A percentile compares a stretch with the other conserved stretches of the same genome.
Evolutionary conservation across 92 coral and sea anemone genomes (phyloP).

Genomic region (Porites rus): DNA sequence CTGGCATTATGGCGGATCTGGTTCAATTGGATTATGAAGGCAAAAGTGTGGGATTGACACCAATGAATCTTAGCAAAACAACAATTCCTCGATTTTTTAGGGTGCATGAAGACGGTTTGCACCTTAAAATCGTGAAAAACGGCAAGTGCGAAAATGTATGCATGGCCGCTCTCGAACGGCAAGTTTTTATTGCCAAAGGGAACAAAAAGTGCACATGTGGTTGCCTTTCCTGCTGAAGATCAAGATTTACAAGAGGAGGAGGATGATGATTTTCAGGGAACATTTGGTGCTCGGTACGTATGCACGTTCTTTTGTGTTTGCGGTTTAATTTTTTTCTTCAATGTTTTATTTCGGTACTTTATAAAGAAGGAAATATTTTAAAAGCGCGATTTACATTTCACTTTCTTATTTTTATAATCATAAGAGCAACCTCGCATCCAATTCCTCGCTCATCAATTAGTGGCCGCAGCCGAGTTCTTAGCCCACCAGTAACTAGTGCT

Average conservation of each 20-base stretch:
- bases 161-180: not conserved
- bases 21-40: too few relatives aligned
- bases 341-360: not conserved
- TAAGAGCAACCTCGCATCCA: not conserved
- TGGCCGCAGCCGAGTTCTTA: not conserved
- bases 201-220: not conserved
- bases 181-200: not conserved
- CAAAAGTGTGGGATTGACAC: too few relatives aligned
- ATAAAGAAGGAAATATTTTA: not conserved
- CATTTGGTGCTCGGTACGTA: not conserved
- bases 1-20: too few relatives aligned
- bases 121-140: too few relatives aligned
- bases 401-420: not conserved
- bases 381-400: not conserved
- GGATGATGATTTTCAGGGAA: not conserved
- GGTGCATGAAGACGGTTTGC: too few relatives aligned
- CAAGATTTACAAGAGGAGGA: not conserved
- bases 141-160: slow-evolving; percentile 5
- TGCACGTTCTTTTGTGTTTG: not conserved
- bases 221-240: not conserved
- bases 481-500: slow-evolving; percentile 1
- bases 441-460: slow-evolving; percentile 4
- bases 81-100: too few relatives aligned
- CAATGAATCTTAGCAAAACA: too few relatives aligned
- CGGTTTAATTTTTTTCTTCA: not conserved